A percentile compares a stretch with the other conserved stretches of the same genome.
phyloP scores from a whole-genome alignment of 1,140 invertebrate species.

The Coelopa frigida region DNA sequence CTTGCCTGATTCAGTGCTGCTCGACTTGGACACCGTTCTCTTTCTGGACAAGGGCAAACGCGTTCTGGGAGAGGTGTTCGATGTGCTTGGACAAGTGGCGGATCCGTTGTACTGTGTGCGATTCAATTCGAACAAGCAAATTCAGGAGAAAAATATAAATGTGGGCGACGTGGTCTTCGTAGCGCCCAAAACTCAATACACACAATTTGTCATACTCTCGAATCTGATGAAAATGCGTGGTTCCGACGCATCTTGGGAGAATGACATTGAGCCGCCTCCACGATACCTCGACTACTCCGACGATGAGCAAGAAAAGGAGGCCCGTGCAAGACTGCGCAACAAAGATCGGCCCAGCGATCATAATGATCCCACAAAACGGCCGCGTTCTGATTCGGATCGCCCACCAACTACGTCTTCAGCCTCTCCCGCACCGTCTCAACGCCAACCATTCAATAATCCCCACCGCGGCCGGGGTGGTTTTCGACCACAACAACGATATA shows the following conservation, averaged over 20 bases:
- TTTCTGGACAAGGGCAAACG: conserved; percentile 68
- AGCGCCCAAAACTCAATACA: conserved; percentile 66
- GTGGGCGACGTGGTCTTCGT: conserved; percentile 67
- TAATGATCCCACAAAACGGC: conserved; percentile 4
- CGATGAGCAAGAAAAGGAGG: conserved; percentile 70
- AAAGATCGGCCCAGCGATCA: conserved; percentile 16
- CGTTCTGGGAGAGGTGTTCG: conserved; percentile 74
- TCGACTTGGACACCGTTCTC: conserved; percentile 77
- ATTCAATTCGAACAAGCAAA: conserved; percentile 72
- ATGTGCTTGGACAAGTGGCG: conserved; percentile 77
- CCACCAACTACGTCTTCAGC: neutral
- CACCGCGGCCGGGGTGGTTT: too few species aligned
- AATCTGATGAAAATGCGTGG: conserved; percentile 68
- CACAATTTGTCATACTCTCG: conserved; percentile 65
- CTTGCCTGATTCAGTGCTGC: conserved; percentile 58
- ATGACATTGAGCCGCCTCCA: conserved; percentile 72
- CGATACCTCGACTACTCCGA: conserved; percentile 74
- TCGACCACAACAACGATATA: too few species aligned
- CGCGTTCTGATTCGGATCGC: neutral
- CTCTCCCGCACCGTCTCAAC: too few species aligned
- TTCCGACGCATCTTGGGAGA: conserved; percentile 75
- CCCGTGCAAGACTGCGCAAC: conserved; percentile 44
- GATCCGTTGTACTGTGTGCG: conserved; percentile 75
- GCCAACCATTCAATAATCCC: too few species aligned
- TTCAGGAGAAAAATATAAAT: conserved; percentile 55